Conservation (phyloP, 1,140 invertebrate genomes). For the Bombus pyrosoma region DNA sequence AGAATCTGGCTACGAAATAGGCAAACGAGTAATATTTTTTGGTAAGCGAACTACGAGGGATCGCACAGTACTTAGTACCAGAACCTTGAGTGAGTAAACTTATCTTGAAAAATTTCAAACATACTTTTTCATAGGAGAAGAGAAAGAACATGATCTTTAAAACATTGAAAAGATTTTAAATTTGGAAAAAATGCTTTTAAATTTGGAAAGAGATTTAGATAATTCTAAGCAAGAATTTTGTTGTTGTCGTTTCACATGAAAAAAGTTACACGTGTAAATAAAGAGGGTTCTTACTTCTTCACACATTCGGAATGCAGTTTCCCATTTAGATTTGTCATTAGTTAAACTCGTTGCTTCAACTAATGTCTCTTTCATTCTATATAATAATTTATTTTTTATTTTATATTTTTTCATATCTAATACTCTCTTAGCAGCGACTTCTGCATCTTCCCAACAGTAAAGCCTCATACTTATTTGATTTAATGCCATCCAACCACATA, state of each 20-base stretch:
- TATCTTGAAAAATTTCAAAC: too few species aligned
- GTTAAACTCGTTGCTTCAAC: conserved; percentile 78
- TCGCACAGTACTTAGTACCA: too few species aligned
- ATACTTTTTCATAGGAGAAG: too few species aligned
- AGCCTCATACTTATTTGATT: conserved; percentile 83
- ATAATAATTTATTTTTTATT: conserved; percentile 63
- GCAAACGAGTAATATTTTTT: too few species aligned
- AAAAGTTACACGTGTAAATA: background rate
- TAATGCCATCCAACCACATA: conserved; percentile 81
- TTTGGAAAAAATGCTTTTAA: background rate
- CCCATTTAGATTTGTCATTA: conserved; percentile 82
- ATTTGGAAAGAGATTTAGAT: background rate
- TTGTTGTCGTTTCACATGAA: background rate
- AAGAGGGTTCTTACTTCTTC: conserved; percentile 70
- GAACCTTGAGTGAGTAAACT: too few species aligned
- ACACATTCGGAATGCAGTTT: conserved; percentile 78
- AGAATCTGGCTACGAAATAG: too few species aligned
- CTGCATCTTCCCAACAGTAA: conserved; percentile 84
- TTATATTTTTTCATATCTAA: conserved; percentile 69
- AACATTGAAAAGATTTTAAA: background rate
- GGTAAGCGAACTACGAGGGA: too few species aligned
- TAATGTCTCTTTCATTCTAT: conserved; percentile 70
- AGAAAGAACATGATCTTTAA: background rate
- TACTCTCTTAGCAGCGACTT: conserved; percentile 81
- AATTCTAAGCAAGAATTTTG: background rate